Evolutionary conservation across 2,113 vertebrate genomes (phyloP), one percentile per base, ranked within the genome.

Genomic region (Oryzias melastigma): DNA sequence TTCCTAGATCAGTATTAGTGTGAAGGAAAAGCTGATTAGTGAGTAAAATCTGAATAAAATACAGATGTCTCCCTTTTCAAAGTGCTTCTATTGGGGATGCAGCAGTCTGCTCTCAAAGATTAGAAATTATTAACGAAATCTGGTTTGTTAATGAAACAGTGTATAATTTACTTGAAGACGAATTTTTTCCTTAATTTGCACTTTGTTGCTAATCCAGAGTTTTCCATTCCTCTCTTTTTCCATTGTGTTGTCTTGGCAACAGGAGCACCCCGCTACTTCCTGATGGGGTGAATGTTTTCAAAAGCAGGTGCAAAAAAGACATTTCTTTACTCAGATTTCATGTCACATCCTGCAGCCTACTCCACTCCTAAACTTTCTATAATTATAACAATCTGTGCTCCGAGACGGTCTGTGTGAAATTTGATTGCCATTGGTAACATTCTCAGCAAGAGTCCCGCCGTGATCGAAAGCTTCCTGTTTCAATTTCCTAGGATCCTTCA

Each of bases 351-450:
- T 44, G 74, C 67, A 80, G 64, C 84, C 77, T 79, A 79, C 86
- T 92, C 88, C 77, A 86, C 65, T 72, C 77, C 81, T 85, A 79
- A 87, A 88, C 86, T 85, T 85, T 84, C 81, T 82, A 78, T 84
- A 88, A 90, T 90, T 90, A 83, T 80, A 80, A 73, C 81, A 89
- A 89, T 90, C 87, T 85, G 83, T 82, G 78, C 87, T 85, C 73
- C 50, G 80, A 90, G 73, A 87, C 83, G 81, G 81, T 84, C 81
- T 84, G 75, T 80, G 78, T 80, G 88, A 82, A 89, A 85, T 86
- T 85, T 84, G 89, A 92, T 86, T 90, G 85, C 86, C 83, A 85
- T 80, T 86, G 86, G 82, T 85, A 86, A 83, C 82, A 78, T 87
- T 87, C 84, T 40, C 82, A 77, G 83, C 76, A 48, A 85, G 82